Percentiles rank a stretch among this genome's conserved stretches.
Conservation (phyloP, 2,113 vertebrate genomes). For the Archocentrus centrarchus region DNA sequence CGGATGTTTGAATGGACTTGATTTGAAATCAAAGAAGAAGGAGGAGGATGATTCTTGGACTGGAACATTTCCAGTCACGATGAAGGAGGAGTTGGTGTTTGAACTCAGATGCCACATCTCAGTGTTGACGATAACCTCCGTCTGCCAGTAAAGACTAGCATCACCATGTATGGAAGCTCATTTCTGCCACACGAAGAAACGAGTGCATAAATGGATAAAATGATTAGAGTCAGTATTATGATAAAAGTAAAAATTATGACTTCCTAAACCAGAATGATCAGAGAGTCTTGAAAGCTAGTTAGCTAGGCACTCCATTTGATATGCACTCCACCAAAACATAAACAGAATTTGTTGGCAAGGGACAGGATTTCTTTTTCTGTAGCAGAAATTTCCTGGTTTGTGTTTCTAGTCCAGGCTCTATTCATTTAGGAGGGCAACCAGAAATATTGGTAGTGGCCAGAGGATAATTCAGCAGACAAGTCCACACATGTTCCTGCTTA, state of each 20-base stretch:
- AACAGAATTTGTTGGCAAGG: background rate
- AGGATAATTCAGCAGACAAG: background rate
- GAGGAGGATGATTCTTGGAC: background rate
- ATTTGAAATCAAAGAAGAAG: background rate
- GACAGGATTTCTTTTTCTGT: too few relatives aligned
- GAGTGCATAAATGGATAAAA: background rate
- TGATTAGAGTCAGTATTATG: background rate
- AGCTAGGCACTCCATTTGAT: background rate
- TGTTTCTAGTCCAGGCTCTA: background rate
- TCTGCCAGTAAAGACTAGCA: background rate
- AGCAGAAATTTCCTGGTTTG: too few relatives aligned
- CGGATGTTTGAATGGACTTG: background rate
- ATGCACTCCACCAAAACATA: background rate
- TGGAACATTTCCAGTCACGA: background rate
- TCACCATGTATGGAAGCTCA: background rate
- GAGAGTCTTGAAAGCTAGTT: background rate
- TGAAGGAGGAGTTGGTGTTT: background rate
- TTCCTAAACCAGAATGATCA: background rate
- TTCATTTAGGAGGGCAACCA: background rate
- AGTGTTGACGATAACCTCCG: background rate
- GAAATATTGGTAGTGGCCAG: background rate
- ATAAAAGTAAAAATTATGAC: background rate
- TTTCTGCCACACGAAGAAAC: constrained; percentile 1
- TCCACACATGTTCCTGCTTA: background rate
- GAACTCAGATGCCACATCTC: background rate